These are phyloP conservation scores for Hylaea fasciaria DNA, from an alignment of 2,888 invertebrate genomes.

Conservation along the genomic window DNA sequence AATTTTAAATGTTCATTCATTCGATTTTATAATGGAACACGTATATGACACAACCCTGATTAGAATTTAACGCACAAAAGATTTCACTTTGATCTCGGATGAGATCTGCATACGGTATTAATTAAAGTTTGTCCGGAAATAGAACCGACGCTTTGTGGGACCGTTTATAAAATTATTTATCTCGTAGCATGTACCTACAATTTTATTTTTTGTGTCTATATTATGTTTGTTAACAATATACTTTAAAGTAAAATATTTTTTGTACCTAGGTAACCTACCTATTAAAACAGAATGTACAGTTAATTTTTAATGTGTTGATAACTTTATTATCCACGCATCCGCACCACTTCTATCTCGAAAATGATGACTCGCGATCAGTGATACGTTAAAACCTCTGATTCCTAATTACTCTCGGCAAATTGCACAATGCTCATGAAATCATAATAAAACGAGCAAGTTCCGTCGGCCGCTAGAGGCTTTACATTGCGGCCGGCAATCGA, in stretches of 20 bases:
- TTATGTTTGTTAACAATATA: too few species aligned
- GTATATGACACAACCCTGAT: conserved; percentile 24
- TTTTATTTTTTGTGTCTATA: too few species aligned
- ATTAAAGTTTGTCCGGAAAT: conserved; percentile 9
- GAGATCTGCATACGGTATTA: conserved; percentile 13
- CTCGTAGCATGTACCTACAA: too few species aligned
- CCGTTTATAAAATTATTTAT: background rate
- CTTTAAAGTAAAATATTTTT: too few species aligned
- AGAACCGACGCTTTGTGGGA: background rate
- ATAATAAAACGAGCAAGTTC: conserved; percentile 26
- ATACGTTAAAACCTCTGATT: background rate
- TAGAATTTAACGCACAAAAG: conserved; percentile 28
- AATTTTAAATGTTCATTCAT: conserved; percentile 35
- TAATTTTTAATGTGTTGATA: too few species aligned
- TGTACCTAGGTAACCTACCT: too few species aligned
- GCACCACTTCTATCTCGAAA: too few species aligned
- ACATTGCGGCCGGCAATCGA: conserved; percentile 41
- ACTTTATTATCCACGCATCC: too few species aligned
- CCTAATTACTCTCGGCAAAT: background rate
- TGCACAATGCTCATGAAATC: conserved; percentile 16
- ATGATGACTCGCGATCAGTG: background rate
- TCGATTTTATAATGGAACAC: conserved; percentile 23
- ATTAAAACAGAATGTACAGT: too few species aligned
- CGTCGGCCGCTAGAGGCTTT: conserved; percentile 10
- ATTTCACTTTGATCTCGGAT: conserved; percentile 10